Evolutionary conservation across 2,797 vertebrate species (phyloP), one percentile per base, ranked within the genome.

Genomic region (Scolopax rusticola): DNA sequence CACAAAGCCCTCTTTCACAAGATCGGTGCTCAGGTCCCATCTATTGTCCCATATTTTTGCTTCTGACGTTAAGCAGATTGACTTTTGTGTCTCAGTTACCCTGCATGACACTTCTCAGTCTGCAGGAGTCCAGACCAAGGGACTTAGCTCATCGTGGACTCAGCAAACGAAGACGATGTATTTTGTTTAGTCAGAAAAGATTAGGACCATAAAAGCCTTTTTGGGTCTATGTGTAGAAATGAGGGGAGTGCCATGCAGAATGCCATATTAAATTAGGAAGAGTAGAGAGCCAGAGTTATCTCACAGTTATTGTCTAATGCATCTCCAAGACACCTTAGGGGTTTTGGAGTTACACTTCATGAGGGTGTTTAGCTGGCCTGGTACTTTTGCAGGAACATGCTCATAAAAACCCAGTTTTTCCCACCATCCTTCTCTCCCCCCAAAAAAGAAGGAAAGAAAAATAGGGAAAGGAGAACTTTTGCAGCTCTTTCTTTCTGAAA

Each of bases 371-470:
- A 41, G 6, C 18, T 41, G 33, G 33, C 8, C 14, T 28, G 21
- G 4, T 53, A 28, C 3, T 11, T 87, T 30, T 60, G 45, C 28
- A 47, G 51, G 33, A 48, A 63, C 3, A 7, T 14, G 11, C 11
- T 78, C 17, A 27, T 69, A 40, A 40, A 6, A 40, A 6, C 8
- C 4, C 19, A 25, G 12, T 57, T 47, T 36, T 9, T 15, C 18
- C 15, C 18, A 13, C 17, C 12, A 64, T 0, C 1, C 23, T 6
- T 28, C 36, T 8, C 2, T 13, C 3, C 3, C 6, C 5, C n/a
- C 11, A 27, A 16, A 57, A 27, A 11, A 33, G 4, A 61, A 32
- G 7, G 14, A 59, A 87, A 28, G 1, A 32, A 76, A 48, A 76
- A 32, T 5, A 21, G 2, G 11, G 9, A 61, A 68, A 71, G 8